phyloP scores from a whole-genome alignment of 2,888 invertebrate species.

The Thereva nobilitata region DNA sequence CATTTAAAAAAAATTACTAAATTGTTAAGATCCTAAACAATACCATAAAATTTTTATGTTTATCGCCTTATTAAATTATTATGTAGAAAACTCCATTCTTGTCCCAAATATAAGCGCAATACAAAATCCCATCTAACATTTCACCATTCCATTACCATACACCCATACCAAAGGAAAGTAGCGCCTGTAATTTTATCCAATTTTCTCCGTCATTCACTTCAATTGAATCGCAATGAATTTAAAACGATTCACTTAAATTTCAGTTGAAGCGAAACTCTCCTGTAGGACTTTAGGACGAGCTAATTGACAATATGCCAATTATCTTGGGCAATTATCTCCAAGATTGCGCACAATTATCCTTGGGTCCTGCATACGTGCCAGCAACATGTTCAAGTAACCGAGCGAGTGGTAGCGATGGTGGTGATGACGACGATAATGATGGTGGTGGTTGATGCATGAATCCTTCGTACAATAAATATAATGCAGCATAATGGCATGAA shows the following conservation, averaged over 20 bases:
- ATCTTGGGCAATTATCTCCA: conserved; percentile 49
- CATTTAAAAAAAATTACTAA: too few species aligned
- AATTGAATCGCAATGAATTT: conserved; percentile 36
- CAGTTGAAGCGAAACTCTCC: conserved; percentile 33
- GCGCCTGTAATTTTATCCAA: conserved; percentile 37
- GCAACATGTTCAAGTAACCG: not conserved
- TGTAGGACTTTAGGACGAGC: conserved; percentile 24
- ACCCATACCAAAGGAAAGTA: conserved; percentile 6
- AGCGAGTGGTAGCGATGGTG: too few species aligned
- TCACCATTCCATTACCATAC: conserved; percentile 14
- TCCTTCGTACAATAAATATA: conserved; percentile 20
- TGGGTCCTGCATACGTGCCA: conserved; percentile 11
- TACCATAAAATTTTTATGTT: too few species aligned
- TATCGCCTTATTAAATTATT: too few species aligned
- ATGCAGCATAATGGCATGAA: conserved; percentile 40
- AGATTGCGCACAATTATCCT: conserved; percentile 46
- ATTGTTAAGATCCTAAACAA: too few species aligned
- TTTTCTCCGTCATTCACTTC: conserved; percentile 33
- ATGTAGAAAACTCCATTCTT: too few species aligned
- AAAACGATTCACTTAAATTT: conserved; percentile 33
- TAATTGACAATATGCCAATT: conserved; percentile 50
- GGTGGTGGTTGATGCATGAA: too few species aligned
- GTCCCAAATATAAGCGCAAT: not conserved
- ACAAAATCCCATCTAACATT: not conserved
- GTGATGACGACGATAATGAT: too few species aligned